These are phyloP conservation scores for Caenorhabditis sp. DNA, from an alignment of 2,888 invertebrate genomes.

Conservation along the genomic window DNA sequence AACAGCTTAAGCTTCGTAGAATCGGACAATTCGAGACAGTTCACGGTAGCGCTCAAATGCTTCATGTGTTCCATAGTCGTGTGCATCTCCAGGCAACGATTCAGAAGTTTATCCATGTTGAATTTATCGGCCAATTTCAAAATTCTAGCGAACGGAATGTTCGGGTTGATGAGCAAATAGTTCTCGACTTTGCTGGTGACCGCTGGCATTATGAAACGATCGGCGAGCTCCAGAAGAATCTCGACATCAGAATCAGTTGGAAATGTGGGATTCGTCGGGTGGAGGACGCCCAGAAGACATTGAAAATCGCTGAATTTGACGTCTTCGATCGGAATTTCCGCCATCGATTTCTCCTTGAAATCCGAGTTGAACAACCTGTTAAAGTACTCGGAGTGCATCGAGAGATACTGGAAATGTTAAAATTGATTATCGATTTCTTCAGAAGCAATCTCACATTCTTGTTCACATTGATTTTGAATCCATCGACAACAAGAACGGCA, in stretches of 20 bases:
- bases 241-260: background rate
- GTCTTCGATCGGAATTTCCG: conserved; percentile 3
- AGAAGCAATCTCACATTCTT: background rate
- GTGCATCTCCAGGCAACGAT: background rate
- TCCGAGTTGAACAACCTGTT: background rate
- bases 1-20: too few species aligned
- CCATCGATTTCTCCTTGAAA: conserved; percentile 8
- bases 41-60: too few species aligned
- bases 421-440: background rate
- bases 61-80: background rate
- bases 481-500: background rate
- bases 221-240: conserved; percentile 22
- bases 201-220: conserved; percentile 26
- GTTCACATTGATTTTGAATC: background rate
- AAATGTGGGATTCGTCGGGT: background rate
- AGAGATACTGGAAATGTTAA: background rate
- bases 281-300: background rate
- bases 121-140: background rate
- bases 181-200: background rate
- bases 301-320: conserved; percentile 16
- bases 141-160: background rate
- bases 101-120: background rate
- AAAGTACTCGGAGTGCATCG: conserved; percentile 2
- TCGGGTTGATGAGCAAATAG: background rate
- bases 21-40: too few species aligned